Conservation (phyloP, 2,888 invertebrate species). For the Cinara cedri region DNA sequence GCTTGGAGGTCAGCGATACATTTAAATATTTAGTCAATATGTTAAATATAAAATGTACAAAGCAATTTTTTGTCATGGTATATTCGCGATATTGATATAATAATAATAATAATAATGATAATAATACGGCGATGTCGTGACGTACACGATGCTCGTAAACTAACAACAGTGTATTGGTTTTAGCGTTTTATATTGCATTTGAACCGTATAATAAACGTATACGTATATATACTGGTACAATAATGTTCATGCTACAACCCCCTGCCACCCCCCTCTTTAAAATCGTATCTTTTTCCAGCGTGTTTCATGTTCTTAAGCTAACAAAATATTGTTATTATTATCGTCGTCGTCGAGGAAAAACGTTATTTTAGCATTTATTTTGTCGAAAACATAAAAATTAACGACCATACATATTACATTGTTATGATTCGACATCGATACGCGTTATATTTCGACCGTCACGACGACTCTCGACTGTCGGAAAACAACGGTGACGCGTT, state of each 20-base stretch:
- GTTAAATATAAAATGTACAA: not conserved
- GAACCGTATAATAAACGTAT: not conserved
- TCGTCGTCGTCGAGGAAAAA: not conserved
- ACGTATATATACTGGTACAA: not conserved
- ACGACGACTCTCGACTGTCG: too few species aligned
- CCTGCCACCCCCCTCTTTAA: not conserved
- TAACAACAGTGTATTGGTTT: slow-evolving; percentile 43
- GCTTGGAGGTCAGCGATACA: not conserved
- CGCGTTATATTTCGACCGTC: too few species aligned
- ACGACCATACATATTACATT: too few species aligned
- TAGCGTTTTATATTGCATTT: slow-evolving; percentile 20
- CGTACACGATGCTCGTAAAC: slow-evolving; percentile 16
- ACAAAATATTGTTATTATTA: slow-evolving; percentile 5
- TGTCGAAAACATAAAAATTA: too few species aligned
- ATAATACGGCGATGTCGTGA: not conserved
- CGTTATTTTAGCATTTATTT: not conserved
- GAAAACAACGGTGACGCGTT: too few species aligned
- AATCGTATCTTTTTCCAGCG: not conserved
- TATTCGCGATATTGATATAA: slow-evolving; percentile 9
- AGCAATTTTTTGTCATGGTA: slow-evolving; percentile 28
- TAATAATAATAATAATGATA: slow-evolving; percentile 9
- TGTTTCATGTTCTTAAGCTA: slow-evolving; percentile 21
- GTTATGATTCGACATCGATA: too few species aligned
- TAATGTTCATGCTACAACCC: not conserved
- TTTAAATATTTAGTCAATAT: slow-evolving; percentile 29